Evolutionary conservation across 2,113 vertebrate species (phyloP), one percentile per base, ranked within the genome.

Genomic region (Catagonus wagneri): DNA sequence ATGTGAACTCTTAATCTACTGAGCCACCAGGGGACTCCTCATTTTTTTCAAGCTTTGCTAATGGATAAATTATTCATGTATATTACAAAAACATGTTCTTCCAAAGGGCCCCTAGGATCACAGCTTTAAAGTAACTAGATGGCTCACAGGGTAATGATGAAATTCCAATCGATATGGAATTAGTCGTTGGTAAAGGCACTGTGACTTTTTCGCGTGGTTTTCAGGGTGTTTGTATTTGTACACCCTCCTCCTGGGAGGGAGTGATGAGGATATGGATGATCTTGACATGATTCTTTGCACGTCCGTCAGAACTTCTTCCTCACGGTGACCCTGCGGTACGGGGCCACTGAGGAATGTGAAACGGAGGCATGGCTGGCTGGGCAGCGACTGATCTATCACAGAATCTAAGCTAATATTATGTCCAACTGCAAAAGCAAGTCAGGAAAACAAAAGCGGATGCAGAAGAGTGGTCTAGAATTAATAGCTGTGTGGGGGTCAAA

Each of bases 321-420:
- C 1, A 0, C 6, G 34, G 52, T 1, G 4, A 19, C n/a, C 54
- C 36, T 1, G 3, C 2, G 58, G 39, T 7, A 0, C 19, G 12
- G 17, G 66, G 16, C 58, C 12, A 2, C 52, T 16, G 65, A 75
- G 60, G 12, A 71, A 25, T 9, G 4, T 52, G 87, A 71, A 32
- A 60, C 25, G 34, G 39, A 23, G 39, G 52, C 50, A 11, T 1
- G 13, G n/a, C 36, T 54, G 79, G 44, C 68, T 76, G 39, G 19
- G 19, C 3, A 27, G 54, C 34, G 58, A 20, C 34, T 1, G 1
- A 22, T 87, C 61, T 83, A 16, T 75, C 68, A 13, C 80, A 66
- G 86, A 75, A 86, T 71, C 29, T 63, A 63, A 93, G 54, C 61
- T 50, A 29, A 20, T 22, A 4, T 25, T 20, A 54, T 19, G 23